Evolutionary conservation across 2,888 invertebrate species (phyloP).

Genomic region (Aphidoletes aphidimyza): DNA sequence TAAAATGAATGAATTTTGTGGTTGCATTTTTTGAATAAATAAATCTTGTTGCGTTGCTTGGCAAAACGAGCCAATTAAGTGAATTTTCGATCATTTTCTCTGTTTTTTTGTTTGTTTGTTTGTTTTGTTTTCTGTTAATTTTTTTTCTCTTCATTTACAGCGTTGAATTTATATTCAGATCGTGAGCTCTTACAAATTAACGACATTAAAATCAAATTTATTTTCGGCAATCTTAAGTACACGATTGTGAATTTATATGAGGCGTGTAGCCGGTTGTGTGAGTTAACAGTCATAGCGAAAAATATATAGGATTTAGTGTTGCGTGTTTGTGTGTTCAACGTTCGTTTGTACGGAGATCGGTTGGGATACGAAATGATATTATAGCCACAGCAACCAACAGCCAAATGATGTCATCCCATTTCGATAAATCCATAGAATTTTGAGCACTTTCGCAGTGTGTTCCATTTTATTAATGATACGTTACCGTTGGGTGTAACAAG

Average conservation of each 20-base stretch:
- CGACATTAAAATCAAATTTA: conserved; percentile 47
- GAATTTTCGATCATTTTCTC: neutral
- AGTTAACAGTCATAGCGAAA: neutral
- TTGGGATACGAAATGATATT: no score
- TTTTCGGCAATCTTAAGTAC: conserved; percentile 45
- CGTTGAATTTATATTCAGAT: conserved; percentile 4
- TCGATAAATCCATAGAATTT: conserved; percentile 28
- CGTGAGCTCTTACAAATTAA: conserved; percentile 53
- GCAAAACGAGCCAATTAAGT: conserved; percentile 38
- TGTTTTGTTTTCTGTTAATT: neutral
- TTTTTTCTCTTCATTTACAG: no score
- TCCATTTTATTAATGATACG: conserved; percentile 46
- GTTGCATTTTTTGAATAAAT: conserved; percentile 45
- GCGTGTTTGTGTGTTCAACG: no score
- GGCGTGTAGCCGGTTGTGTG: conserved; percentile 7
- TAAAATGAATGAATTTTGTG: neutral
- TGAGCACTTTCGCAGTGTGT: neutral
- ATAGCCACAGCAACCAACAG: no score
- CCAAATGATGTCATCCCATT: conserved; percentile 23
- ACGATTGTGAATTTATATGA: conserved; percentile 45
- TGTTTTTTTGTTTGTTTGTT: neutral
- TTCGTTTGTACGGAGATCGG: no score
- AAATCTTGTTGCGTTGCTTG: conserved; percentile 4
- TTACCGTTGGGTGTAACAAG: conserved; percentile 44
- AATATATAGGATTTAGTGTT: no score